These are phyloP conservation scores for Pelochelys cantorii DNA, from an alignment of 2,797 vertebrate species.

Conservation along the genomic window DNA sequence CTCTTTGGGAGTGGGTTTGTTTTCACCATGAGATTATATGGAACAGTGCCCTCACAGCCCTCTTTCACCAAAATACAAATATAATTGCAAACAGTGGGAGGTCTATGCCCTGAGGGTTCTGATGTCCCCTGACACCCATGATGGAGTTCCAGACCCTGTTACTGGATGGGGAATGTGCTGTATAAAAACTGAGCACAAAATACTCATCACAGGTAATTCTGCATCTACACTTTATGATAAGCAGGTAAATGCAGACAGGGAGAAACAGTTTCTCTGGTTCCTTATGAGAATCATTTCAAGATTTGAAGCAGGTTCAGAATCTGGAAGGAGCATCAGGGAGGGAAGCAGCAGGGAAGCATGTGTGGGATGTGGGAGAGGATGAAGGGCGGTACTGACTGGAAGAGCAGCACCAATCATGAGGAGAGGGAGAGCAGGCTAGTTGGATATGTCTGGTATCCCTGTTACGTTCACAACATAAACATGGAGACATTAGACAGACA, in stretches of 20 bases:
- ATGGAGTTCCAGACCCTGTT: neutral
- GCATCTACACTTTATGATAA: neutral
- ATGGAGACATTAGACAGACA: too few species aligned
- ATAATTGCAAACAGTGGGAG: neutral
- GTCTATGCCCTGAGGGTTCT: neutral
- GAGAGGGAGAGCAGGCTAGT: too few species aligned
- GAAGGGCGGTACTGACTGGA: too few species aligned
- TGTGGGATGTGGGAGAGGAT: too few species aligned
- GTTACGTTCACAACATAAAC: too few species aligned
- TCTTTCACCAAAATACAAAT: neutral
- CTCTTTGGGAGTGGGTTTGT: neutral
- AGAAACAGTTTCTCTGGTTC: neutral
- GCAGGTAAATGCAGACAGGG: neutral
- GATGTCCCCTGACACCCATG: neutral
- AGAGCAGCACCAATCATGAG: too few species aligned
- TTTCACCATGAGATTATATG: neutral
- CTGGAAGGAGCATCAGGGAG: too few species aligned
- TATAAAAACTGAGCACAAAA: neutral
- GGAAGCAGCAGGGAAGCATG: too few species aligned
- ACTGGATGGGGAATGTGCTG: neutral
- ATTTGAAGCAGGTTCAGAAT: too few species aligned
- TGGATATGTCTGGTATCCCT: too few species aligned
- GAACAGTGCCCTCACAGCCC: neutral
- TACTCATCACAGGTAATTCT: neutral
- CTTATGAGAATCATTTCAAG: neutral